Evolutionary conservation across 2,113 vertebrate species (phyloP), one percentile per base, ranked within the genome.

Genomic region (Struthidea cinerea): DNA sequence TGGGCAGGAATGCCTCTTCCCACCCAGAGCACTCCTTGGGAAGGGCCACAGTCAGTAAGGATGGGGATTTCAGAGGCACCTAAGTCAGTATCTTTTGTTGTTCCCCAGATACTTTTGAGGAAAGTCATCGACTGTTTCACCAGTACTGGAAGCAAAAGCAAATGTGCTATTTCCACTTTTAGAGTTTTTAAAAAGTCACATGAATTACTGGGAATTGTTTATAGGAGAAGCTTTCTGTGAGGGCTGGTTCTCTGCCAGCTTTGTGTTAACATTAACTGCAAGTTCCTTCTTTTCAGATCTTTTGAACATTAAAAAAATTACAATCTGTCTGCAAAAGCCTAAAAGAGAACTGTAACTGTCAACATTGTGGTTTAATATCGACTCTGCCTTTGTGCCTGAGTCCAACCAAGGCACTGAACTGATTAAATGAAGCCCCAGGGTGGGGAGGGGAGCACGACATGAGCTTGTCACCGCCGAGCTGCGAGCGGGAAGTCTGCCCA

Each of bases 191-290:
- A 69, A 75, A 93, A 92, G 92, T 97, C 91, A 96, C 75, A 90
- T 67, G 89, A 87, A 90, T 93, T 94, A 93, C 88, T 96, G 83
- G 42, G 85, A 93, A 94, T 94, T 96, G 96, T 95, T 96, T 94
- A 80, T 86, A 84, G 47, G 79, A 78, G 92, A 90, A 86, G 90
- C 88, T 96, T 81, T 96, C 90, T 94, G 92, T 59, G 93, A 86
- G 83, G 84, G 87, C 94, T 96, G 96, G 84, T 89, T 84, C 90
- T 68, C 93, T 96, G 95, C 92, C 95, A 96, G 93, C 79, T 96
- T 96, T 96, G 94, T 96, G 92, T 96, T 97, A 94, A 94, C 86
- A 94, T 96, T 96, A 95, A 96, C 87, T 96, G 82, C 92, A 83
- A 96, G 91, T 91, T 96, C 93, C 94, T 94, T 96, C 95, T 94